Base-by-base conservation (phyloP, 2,113 vertebrate genomes). In the Bos javanicus region DNA sequence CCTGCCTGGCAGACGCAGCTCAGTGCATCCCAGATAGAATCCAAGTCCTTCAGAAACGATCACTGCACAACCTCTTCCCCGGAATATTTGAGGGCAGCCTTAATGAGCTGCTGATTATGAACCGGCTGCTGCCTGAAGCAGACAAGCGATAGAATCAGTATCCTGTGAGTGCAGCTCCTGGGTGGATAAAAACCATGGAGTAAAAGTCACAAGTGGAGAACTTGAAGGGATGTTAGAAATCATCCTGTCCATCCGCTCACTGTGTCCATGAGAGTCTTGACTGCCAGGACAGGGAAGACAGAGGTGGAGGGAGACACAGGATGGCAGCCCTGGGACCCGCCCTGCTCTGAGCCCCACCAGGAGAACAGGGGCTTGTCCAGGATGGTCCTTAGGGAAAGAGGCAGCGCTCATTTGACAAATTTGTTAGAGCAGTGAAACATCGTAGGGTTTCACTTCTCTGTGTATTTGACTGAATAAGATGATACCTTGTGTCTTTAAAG, bases 391-490 rank as follows among this genome's bases (percentile, higher is more conserved):
- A 48, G 56, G 16, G 21, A 23, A 39, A 7, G 94, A 59, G 67
- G 15, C 48, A 7, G 11, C 2, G 6, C 23, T 43, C 74, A 5
- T 36, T 19, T 60, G 43, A 3, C 26, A 54, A 39, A n/a, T 21
- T 4, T 3, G 11, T 17, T 33, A 67, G 17, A 71, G 13, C 39
- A 46, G 81, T 17, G 6, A 11, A 13, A 14, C 81, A 14, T 26
- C 0, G 0, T 4, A 36, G 64, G 1, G 33, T 4, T 13, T 14
- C 7, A 6, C 30, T 60, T 43, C 21, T 54, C 48, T 7, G 57
- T 11, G 85, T n/a, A 1, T 19, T 33, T 25, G n/a, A 23, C 16
- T 33, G 67, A 60, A 11, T 8, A 2, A 4, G 13, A 39, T 7
- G 52, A 46, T 5, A 3, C 54, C 74, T 54, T 30, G 15, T 76